Evolutionary conservation across 2,888 invertebrate species (phyloP).

Genomic region (Brachyopa scutellaris): DNA sequence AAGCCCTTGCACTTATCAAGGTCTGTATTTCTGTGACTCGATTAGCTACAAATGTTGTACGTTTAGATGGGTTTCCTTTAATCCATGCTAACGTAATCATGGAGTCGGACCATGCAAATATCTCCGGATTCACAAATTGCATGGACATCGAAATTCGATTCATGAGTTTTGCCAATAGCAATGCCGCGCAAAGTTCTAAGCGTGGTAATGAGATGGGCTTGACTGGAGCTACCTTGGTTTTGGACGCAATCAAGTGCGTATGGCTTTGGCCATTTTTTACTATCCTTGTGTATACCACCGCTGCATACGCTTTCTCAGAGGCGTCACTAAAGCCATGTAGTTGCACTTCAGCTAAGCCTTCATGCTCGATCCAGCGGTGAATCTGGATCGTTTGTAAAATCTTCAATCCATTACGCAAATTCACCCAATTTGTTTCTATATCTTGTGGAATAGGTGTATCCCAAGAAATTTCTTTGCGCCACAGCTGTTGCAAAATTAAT

Average conservation of each 20-base stretch:
- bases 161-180: conserved; percentile 2
- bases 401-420: background rate
- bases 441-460: conserved; percentile 2
- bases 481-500: conserved; percentile 43
- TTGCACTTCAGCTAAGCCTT: background rate
- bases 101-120: no score
- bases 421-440: background rate
- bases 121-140: no score
- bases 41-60: no score
- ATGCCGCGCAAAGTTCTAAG: background rate
- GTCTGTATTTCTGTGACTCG: no score
- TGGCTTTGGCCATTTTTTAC: background rate
- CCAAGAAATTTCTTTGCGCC: background rate
- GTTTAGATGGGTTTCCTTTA: no score
- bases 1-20: no score
- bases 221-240: background rate
- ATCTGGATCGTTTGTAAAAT: background rate
- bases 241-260: background rate
- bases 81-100: no score
- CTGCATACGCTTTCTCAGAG: no score
- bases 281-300: conserved; percentile 36
- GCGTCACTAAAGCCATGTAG: no score
- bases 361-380: conserved; percentile 44
- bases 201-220: background rate
- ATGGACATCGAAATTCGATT: background rate